Evolutionary conservation across 2,113 vertebrate species (phyloP), one percentile per base, ranked within the genome.

Genomic region (Labeo rohita): DNA sequence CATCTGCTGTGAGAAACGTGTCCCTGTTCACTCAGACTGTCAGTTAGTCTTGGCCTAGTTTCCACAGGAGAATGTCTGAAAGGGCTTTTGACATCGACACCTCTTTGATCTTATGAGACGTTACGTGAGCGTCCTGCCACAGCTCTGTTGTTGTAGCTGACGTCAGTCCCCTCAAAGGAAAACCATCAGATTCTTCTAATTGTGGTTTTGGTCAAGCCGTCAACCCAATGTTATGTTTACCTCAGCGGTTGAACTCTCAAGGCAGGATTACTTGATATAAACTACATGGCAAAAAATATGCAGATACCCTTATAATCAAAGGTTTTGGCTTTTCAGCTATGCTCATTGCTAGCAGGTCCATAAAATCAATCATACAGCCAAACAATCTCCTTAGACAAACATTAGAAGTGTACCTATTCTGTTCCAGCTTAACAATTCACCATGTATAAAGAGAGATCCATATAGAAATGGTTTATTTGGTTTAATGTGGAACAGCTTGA

Each of bases 41-140:
- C 59, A 77, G 56, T 63, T 65, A 36, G 52, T 85, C 84, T 77
- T 66, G 45, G 59, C 74, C 76, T 84, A 84, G 56, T 50, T 34
- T 61, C 5, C 56, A 66, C 49, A 76, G 59, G 68, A 77, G 70
- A 77, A 65, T 10, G 61, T 47, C 61, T 47, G 15, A 63, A 43
- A 45, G 80, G 5, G 18, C 6, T 56, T 83, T 59, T 59, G 9
- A 72, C 50, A 80, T 79, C 28, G 18, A 18, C 15, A 70, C 75
- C n/a, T 54, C 84, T 85, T 72, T 72, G 76, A 85, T 85, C 49
- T 79, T 45, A 34, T 13, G 8, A 85, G 34, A 63, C 0, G 36
- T 72, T 43, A 80, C 36, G 10, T 12, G 49, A 54, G 74, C 2
- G 7, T 59, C 59, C 54, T 66, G 11, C 16, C 39, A 63, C 77